These are phyloP conservation scores for Pycnonotus jocosus DNA, from an alignment of 2,113 vertebrate genomes.

Conservation along the genomic window DNA sequence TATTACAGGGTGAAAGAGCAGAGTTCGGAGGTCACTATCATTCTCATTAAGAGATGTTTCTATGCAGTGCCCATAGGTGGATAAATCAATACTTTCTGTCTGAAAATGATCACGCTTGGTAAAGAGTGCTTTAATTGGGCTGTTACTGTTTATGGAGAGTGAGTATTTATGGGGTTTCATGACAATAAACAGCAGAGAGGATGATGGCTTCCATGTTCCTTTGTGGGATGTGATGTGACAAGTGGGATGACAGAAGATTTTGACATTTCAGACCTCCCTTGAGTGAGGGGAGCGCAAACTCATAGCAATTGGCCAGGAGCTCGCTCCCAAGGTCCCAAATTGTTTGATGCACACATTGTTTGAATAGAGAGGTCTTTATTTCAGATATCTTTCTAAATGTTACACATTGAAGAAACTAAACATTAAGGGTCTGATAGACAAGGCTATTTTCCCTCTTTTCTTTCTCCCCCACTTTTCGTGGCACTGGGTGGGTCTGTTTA, in stretches of 20 bases:
- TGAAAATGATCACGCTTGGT: slow-evolving; percentile 68
- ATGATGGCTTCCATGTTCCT: slow-evolving; percentile 45
- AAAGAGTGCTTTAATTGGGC: slow-evolving; percentile 73
- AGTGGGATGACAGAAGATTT: slow-evolving; percentile 38
- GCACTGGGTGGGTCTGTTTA: background rate
- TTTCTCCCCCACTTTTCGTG: background rate
- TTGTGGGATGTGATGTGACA: slow-evolving; percentile 39
- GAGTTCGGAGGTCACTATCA: slow-evolving; percentile 67
- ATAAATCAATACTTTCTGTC: slow-evolving; percentile 72
- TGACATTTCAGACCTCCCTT: slow-evolving; percentile 61
- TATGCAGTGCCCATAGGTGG: slow-evolving; percentile 65
- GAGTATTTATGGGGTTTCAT: slow-evolving; percentile 52
- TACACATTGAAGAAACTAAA: background rate
- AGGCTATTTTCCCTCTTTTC: background rate
- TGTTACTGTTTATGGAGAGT: slow-evolving; percentile 61
- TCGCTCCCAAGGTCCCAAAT: slow-evolving; percentile 12
- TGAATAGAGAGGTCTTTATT: background rate
- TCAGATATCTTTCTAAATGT: background rate
- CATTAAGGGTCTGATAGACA: background rate
- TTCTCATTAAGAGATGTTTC: slow-evolving; percentile 76
- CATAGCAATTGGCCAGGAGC: background rate
- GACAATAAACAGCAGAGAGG: slow-evolving; percentile 59
- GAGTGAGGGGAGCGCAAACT: background rate
- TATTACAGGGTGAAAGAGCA: slow-evolving; percentile 70
- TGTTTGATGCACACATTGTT: background rate